Evolutionary conservation across 2,888 invertebrate species (phyloP), one percentile per base, ranked within the genome.

Genomic region (Adelognathus sp.): DNA sequence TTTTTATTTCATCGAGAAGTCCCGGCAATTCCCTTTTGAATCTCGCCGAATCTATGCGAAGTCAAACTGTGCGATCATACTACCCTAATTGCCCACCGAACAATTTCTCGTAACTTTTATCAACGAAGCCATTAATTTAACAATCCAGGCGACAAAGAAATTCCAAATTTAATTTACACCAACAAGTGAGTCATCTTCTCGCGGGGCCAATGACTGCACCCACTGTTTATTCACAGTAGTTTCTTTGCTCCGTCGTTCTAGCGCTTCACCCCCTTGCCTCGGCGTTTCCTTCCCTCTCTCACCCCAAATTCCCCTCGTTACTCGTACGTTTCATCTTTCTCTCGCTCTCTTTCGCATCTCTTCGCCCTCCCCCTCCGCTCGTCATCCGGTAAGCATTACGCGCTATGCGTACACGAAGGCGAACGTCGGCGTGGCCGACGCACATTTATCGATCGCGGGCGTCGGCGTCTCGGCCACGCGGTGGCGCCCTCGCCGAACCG

Each of bases 391-490:
- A 77, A 72, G 79, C 77, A 74, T 79, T 76, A 76, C 82, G 81
- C 61, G 79, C 71, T 52, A 76, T 82, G 79, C 78, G 79, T 81
- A 75, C 56, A 72, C 67, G 73, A 69, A 66, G 81, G 69, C 73
- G 74, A 78, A 79, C 73, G 77, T 64, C 81, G 81, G 79, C 77
- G 77, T 80, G 80, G 82, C 66, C 85, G 84, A 82, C 86, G 85
- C 86, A 81, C 81, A 84, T 84, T 87, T 90, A 90, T 90, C 90
- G 90, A 90, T 90, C 90, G 86, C 89, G 89, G 89, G 82, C 82
- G 81, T 80, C 84, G 80, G 76, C 83, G 80, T 80, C 76, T 80
- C 66, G 74, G 85, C 89, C 90, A 87, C 86, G 82, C 85, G 86
- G 90, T 90, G 91, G 91, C 91, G 91, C 90, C 88, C 87, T 82